phyloP scores from a whole-genome alignment of 2,797 vertebrate genomes.

The Helostoma temminkii region DNA sequence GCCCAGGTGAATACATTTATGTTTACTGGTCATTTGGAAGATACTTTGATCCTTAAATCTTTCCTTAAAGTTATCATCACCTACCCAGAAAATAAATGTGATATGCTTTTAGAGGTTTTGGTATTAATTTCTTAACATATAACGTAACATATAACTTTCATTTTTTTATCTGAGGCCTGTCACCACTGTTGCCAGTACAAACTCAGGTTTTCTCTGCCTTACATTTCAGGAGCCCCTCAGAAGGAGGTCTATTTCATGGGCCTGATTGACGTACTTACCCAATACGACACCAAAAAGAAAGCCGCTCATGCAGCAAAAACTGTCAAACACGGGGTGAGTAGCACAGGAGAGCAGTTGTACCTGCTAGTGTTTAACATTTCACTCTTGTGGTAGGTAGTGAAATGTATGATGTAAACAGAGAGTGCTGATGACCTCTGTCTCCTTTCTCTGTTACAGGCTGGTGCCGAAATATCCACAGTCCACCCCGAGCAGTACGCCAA shows the following conservation, averaged over 20 bases:
- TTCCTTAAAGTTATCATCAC: too few species aligned
- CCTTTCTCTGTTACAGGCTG: conserved; percentile 78
- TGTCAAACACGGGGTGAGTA: conserved; percentile 93
- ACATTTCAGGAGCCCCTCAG: conserved; percentile 87
- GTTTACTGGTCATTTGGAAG: too few species aligned
- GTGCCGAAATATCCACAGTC: conserved; percentile 95
- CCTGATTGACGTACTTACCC: conserved; percentile 93
- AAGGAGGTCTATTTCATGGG: conserved; percentile 97
- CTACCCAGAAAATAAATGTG: not conserved
- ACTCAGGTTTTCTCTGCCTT: conserved; percentile 33
- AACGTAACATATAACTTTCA: too few species aligned
- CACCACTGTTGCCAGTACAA: not conserved
- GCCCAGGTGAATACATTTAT: conserved; percentile 79
- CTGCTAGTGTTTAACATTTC: not conserved
- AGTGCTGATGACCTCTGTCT: not conserved
- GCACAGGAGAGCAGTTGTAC: not conserved
- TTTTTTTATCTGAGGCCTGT: not conserved
- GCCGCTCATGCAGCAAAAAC: conserved; percentile 96
- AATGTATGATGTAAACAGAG: not conserved
- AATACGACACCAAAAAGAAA: conserved; percentile 96
- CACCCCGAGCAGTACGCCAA: conserved; percentile 96
- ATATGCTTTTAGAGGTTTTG: not conserved
- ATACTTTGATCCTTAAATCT: too few species aligned
- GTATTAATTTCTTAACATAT: not conserved
- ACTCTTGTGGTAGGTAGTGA: not conserved